These are phyloP conservation scores for Sabatieria punctata DNA, from an alignment of 2,888 invertebrate species.

Conservation along the genomic window DNA sequence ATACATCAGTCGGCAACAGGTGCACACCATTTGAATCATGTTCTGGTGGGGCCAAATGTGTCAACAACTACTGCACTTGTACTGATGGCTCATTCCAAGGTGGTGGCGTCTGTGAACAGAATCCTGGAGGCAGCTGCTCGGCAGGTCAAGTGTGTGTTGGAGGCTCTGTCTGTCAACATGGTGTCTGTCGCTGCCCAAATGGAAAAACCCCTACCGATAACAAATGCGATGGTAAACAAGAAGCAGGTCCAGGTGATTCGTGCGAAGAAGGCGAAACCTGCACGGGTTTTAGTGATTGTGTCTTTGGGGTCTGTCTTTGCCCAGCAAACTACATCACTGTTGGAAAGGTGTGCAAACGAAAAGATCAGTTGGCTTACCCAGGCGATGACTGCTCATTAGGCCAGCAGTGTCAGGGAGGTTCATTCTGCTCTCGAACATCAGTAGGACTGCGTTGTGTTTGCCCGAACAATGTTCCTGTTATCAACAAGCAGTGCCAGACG, in stretches of 20 bases:
- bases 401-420: constrained; percentile 3
- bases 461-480: neutral
- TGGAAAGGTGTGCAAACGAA: neutral
- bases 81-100: neutral
- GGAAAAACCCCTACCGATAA: neutral
- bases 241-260: neutral
- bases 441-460: constrained; percentile 6
- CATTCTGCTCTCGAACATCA: neutral
- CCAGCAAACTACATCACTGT: neutral
- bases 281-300: neutral
- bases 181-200: constrained; percentile 6
- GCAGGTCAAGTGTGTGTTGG: constrained; percentile 8
- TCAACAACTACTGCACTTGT: constrained; percentile 2
- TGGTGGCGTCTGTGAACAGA: constrained; percentile 3
- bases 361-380: neutral
- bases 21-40: neutral
- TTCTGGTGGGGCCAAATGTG: neutral
- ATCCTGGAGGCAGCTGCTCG: constrained; percentile 6
- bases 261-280: neutral
- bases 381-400: neutral
- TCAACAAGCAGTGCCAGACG: neutral
- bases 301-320: neutral
- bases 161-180: constrained; percentile 7
- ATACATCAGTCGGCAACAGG: neutral
- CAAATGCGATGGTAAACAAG: too few relatives aligned